Evolutionary conservation across 2,797 vertebrate species (phyloP), one percentile per base, ranked within the genome.

Genomic region (Amniataba percoides): DNA sequence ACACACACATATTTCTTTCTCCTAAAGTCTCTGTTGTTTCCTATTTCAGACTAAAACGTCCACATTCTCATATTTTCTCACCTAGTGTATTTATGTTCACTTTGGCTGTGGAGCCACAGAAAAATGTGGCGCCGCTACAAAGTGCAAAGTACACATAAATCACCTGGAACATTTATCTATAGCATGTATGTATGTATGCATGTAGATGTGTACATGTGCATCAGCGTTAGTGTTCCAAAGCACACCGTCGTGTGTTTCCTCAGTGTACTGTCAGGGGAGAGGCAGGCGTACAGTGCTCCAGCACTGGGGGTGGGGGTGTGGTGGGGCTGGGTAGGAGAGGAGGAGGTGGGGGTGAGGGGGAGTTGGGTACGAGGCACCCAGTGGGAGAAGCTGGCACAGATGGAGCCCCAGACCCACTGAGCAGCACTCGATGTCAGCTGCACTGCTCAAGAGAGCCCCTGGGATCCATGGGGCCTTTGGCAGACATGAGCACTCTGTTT

Each of bases 311-410:
- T 52, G 45, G 23, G 10, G 63, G 64, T 49, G 9, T 40, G 48
- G 31, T 31, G 27, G 27, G 27, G 27, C 27, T 31, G 27, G 27
- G 27, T 31, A 3, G 27, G 27, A 5, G 27, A 31, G 27, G 27
- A 31, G 27, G 27, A 31, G 3, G 27, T 31, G 27, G 27, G 27
- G 27, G 27, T 58, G 27, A 5, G 27, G 27, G 3, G 27, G 27
- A 59, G 64, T 51, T 70, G 78, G 69, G 75, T 79, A 78, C 78
- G 42, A 58, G 60, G 68, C 80, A 88, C 81, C 89, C 90, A 85
- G 80, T 88, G 91, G 91, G 90, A 93, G 77, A 82, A 78, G 69
- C 81, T 85, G 87, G 84, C 91, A 80, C 94, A 95, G 93, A 94
- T 95, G 93, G 91, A 92, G 89, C 74, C 67, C 63, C 64, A 76